Evolutionary conservation across 2,797 vertebrate genomes (phyloP), one percentile per base, ranked within the genome.

Genomic region (Darevskia mixta): DNA sequence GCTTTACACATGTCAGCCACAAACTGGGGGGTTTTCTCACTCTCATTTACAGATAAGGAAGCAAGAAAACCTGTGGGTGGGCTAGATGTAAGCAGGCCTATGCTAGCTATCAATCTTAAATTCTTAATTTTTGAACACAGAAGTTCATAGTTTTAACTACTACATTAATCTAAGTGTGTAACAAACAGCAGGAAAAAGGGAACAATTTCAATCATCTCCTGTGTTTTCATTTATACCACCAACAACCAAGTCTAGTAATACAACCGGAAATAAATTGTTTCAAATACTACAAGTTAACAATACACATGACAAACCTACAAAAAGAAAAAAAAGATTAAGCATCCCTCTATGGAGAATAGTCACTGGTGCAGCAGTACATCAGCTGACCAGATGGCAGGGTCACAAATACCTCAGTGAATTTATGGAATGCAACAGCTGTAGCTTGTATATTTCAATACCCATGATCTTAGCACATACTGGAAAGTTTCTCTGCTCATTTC

Each of bases 391-490:
- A 79, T 81, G 61, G 80, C 77, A 85, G 73, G 69, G 55, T 85
- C 78, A 45, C 83, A 88, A 71, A 13, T 27, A 8, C 13, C 15
- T 2, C 79, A 25, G 61, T 1, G 90, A 86, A 86, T 83, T 72
- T 79, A 80, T 86, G 84, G 83, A 94, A 90, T 13, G 58, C 75
- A 88, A 8, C 83, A 55, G 43, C 7, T 29, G 61, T 85, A 82
- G 81, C 1, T 49, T 90, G 75, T 66, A 82, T 29, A 23, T 49
- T 2, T 61, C 72, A 79, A 66, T 76, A 84, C 58, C 49, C n/a
- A 5, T 0, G 49, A 67, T 25, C 84, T 88, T 1, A 64, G 82
- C 78, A 25, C 79, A 18, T 0, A 0, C 0, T 20, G 64, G 27
- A 38, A 84, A 87, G 79, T 83, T n/a, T 79, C 32, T 29, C 2